phyloP scores from a whole-genome alignment of 2,888 invertebrate genomes.

The Timema podura region DNA sequence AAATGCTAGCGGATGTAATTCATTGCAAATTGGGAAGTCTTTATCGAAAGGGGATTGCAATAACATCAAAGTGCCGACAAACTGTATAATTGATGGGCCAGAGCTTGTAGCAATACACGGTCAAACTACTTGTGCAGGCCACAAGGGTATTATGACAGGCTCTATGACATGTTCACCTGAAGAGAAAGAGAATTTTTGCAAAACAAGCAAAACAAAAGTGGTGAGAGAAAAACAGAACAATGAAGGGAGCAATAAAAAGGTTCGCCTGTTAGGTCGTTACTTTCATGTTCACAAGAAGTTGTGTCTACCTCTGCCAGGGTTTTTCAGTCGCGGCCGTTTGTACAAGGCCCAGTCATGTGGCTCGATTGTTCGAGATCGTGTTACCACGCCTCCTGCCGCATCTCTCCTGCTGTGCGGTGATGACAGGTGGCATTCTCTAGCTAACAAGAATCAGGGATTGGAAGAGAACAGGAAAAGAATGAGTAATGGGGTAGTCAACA shows the following conservation, averaged over 20 bases:
- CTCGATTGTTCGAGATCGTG: constrained; percentile 53
- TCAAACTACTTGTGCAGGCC: not conserved
- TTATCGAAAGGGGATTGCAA: not conserved
- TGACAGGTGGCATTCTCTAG: constrained; percentile 39
- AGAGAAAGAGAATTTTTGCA: constrained; percentile 32
- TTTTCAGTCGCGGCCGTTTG: constrained; percentile 52
- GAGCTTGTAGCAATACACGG: not conserved
- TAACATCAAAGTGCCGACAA: constrained; percentile 13
- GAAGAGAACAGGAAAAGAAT: constrained; percentile 20
- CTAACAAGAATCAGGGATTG: not conserved
- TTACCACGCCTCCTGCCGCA: constrained; percentile 44
- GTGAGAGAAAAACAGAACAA: constrained; percentile 37
- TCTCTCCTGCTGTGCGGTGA: constrained; percentile 42
- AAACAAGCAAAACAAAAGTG: constrained; percentile 19
- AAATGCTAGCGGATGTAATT: no score
- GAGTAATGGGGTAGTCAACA: constrained; percentile 19
- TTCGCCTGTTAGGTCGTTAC: constrained; percentile 60
- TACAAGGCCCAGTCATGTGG: constrained; percentile 63
- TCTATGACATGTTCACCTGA: constrained; percentile 21
- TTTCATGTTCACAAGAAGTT: constrained; percentile 64
- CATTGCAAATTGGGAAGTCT: not conserved
- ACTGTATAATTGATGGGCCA: not conserved
- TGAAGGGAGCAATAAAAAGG: constrained; percentile 47
- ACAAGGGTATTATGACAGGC: not conserved
- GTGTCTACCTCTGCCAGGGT: constrained; percentile 57